phyloP scores from a whole-genome alignment of 2,797 vertebrate genomes.

The Hirundo rustica region DNA sequence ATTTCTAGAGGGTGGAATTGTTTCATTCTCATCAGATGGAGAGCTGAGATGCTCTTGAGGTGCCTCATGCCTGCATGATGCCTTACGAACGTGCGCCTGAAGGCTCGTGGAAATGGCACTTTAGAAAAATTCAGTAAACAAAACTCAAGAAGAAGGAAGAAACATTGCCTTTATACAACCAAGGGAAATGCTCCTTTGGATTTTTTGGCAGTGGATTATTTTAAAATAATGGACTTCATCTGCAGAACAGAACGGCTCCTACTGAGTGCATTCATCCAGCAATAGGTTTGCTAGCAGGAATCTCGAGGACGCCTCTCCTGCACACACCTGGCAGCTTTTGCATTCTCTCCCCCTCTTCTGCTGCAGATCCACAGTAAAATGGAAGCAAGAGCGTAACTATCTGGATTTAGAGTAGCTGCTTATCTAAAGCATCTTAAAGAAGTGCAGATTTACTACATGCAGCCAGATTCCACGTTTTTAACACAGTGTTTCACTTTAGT shows the following conservation, averaged over 20 bases:
- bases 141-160: not conserved
- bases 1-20: not conserved
- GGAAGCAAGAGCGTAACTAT: not conserved
- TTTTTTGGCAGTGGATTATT: conserved; percentile 13
- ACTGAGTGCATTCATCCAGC: not conserved
- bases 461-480: conserved; percentile 29
- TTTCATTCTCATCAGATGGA: not conserved
- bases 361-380: not conserved
- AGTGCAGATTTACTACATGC: not conserved
- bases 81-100: accelerated
- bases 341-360: not conserved
- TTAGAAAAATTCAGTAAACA: not conserved
- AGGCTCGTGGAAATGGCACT: not conserved
- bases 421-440: not conserved
- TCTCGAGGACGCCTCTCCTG: not conserved
- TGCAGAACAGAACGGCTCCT: conserved; percentile 23
- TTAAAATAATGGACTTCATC: conserved; percentile 41
- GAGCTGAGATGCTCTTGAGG: not conserved
- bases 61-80: not conserved
- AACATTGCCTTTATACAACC: not conserved
- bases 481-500: not conserved
- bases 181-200: not conserved
- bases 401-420: not conserved
- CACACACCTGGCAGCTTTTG: not conserved
- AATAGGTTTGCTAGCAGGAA: not conserved